Base-by-base conservation (phyloP, 2,797 vertebrate genomes). In the Sebastes hubbsi region DNA sequence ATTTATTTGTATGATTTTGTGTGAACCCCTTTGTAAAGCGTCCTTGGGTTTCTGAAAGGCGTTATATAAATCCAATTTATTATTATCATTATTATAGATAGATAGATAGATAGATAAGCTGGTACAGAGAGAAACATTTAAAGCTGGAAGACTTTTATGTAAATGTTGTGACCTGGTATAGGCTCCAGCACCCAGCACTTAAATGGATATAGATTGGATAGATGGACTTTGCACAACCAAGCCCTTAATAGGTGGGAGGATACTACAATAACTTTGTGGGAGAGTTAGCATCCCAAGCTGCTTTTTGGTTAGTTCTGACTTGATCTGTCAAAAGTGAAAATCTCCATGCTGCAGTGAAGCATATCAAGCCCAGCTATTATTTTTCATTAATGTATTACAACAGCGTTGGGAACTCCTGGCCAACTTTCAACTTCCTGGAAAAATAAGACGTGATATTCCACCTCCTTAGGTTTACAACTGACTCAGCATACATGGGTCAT, bases 291-390 rank as follows among this genome's bases (percentile, higher is more conserved):
- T 78, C 12, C n/a, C 42, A 32, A 9, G 58, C 34, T 16, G 13
- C n/a, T 46, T 79, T 25, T 71, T 10, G 8, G 59, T 42, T 30
- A 29, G 24, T 59, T 73, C 18, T 74, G 49, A 54, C 60, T 59
- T 38, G 16, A 30, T 30, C 3, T 7, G 13, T 24, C 38, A 2
- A 72, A 77, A 72, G 58, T 69, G 58, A 81, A 80, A 81, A 68
- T 59, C 10, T 29, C 49, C 12, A 73, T 42, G 29, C 11, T 63
- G 24, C 20, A 67, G 7, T 70, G 56, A 80, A 46, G 63, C 60
- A 64, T 56, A 27, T 78, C 73, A 83, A 84, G 20, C 71, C 66
- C 71, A 78, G 84, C 83, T 78, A 80, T 84, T 32, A 6, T 34
- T 22, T 80, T 67, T 29, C 42, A 34, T 36, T 1, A 22, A 30